These are phyloP conservation scores for Saccostrea cuccullata DNA, from an alignment of 1,140 invertebrate species.

Conservation along the genomic window DNA sequence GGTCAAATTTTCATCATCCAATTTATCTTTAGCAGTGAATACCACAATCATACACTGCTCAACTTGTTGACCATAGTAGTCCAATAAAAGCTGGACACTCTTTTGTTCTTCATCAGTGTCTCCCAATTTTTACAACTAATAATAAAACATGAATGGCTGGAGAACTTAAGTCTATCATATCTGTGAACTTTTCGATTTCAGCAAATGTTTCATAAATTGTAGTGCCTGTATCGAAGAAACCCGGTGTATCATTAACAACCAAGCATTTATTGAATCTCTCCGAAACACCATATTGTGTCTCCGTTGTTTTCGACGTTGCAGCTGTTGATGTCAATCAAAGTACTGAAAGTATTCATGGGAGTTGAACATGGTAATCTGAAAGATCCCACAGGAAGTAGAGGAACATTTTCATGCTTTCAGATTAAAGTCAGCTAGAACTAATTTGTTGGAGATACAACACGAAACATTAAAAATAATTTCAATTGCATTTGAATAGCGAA, in stretches of 20 bases:
- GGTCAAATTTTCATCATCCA: not conserved
- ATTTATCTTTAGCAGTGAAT: not conserved
- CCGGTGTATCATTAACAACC: not conserved
- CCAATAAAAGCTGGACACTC: not conserved
- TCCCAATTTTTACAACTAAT: not conserved
- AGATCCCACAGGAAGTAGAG: no score
- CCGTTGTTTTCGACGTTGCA: not conserved
- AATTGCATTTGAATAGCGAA: no score
- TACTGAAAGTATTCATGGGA: no score
- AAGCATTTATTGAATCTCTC: not conserved
- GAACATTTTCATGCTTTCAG: no score
- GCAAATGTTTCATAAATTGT: not conserved
- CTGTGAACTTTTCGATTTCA: not conserved
- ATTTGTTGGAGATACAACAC: no score
- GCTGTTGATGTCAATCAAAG: not conserved
- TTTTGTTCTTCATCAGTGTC: not conserved
- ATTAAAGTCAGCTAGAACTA: no score
- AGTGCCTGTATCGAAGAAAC: not conserved
- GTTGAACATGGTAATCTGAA: no score
- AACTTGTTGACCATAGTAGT: no score
- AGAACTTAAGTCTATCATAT: not conserved
- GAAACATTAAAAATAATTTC: no score
- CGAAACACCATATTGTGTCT: not conserved
- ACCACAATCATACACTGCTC: not conserved
- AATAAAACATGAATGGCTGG: not conserved